Evolutionary conservation across 2,888 invertebrate genomes (phyloP).

Genomic region (Smittia aterrima): DNA sequence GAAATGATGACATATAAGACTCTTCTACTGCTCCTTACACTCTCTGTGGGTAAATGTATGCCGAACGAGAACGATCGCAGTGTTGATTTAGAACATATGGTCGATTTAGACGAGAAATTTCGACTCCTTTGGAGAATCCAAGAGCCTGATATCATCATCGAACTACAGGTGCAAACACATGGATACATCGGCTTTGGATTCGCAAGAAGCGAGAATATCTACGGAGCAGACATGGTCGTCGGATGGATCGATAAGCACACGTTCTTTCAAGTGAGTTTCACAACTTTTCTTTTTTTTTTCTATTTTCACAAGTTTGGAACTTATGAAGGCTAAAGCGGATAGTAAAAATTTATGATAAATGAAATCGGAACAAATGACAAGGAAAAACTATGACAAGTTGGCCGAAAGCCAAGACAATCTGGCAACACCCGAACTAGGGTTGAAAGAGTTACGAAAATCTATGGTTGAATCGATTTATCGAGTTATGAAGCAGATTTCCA

Average conservation of each 20-base stretch:
- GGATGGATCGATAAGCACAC: conserved; percentile 86
- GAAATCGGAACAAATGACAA: no score
- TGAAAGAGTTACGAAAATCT: no score
- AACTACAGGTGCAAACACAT: conserved; percentile 76
- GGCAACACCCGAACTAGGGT: no score
- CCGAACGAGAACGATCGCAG: conserved; percentile 50
- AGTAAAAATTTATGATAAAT: no score
- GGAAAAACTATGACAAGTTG: no score
- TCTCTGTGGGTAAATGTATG: not conserved
- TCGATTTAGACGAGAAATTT: conserved; percentile 60
- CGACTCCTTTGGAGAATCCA: conserved; percentile 69
- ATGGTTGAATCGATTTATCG: no score
- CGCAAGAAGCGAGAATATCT: conserved; percentile 74
- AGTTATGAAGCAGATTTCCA: no score
- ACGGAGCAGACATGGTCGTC: conserved; percentile 82
- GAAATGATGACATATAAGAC: not conserved
- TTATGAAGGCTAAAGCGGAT: no score
- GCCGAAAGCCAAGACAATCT: no score
- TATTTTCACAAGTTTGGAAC: no score
- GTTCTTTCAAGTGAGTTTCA: conserved; percentile 73
- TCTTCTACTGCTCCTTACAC: not conserved
- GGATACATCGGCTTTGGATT: conserved; percentile 89
- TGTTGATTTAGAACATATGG: conserved; percentile 51
- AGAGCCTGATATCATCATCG: conserved; percentile 77
- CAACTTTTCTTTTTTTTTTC: not conserved